Conservation (phyloP, 1,140 invertebrate species). For the Lithobius niger region DNA sequence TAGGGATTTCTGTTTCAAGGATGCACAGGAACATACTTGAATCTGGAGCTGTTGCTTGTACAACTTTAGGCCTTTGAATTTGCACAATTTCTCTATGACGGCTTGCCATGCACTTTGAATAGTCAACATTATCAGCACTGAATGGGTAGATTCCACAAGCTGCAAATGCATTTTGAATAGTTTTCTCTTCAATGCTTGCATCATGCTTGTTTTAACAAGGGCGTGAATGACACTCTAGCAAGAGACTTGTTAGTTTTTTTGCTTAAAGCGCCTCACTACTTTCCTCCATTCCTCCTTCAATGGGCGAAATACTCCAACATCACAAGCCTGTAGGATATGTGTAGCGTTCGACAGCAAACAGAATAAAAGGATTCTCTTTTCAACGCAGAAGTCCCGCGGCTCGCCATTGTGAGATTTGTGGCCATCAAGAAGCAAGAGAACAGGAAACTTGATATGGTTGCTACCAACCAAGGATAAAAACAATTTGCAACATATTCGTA, state of each 20-base stretch:
- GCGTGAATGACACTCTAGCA: neutral
- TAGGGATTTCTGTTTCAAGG: too few species aligned
- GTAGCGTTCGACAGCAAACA: slow-evolving; percentile 13
- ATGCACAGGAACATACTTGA: too few species aligned
- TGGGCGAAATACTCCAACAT: slow-evolving; percentile 13
- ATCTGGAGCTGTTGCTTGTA: too few species aligned
- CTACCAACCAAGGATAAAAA: slow-evolving; percentile 4
- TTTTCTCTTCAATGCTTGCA: too few species aligned
- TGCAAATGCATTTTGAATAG: slow-evolving; percentile 7
- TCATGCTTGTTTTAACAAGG: neutral
- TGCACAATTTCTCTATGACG: too few species aligned
- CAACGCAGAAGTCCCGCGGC: slow-evolving; percentile 4
- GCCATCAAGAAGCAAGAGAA: slow-evolving; percentile 3
- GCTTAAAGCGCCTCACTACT: neutral
- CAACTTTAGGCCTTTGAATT: too few species aligned
- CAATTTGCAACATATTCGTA: slow-evolving; percentile 7
- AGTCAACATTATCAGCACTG: slow-evolving; percentile 4
- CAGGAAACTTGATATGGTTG: neutral
- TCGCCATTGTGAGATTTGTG: slow-evolving; percentile 5
- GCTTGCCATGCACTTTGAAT: slow-evolving; percentile 8
- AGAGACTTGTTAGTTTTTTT: neutral
- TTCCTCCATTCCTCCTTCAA: slow-evolving; percentile 11
- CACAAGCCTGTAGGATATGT: slow-evolving; percentile 12
- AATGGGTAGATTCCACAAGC: slow-evolving; percentile 8
- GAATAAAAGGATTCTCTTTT: slow-evolving; percentile 10